Percentiles rank a stretch among this genome's conserved stretches.
Evolutionary conservation across 2,888 invertebrate species (phyloP).

Genomic region (Tipula lateralis): DNA sequence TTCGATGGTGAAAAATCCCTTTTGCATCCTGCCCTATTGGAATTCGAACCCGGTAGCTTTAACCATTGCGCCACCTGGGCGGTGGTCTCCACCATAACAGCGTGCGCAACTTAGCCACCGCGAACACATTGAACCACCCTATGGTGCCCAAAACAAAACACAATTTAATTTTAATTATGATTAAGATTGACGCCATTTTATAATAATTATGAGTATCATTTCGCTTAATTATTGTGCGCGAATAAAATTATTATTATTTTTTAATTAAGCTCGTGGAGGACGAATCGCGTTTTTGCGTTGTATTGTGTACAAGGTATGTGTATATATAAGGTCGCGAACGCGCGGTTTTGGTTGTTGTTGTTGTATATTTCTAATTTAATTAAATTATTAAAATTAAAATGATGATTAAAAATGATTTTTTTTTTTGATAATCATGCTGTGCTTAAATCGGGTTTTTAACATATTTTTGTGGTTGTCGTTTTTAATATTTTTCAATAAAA

Average conservation of each 20-base stretch:
- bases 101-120: too few species aligned
- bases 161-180: neutral
- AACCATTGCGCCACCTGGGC: too few species aligned
- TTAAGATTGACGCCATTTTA: neutral
- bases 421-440: neutral
- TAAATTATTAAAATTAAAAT: slow-evolving; percentile 5
- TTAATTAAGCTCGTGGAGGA: neutral
- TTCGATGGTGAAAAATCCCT: too few species aligned
- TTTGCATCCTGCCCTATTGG: too few species aligned
- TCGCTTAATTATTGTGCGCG: neutral
- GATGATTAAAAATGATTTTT: slow-evolving; percentile 4
- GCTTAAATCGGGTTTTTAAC: neutral
- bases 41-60: too few species aligned
- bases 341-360: too few species aligned
- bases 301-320: neutral
- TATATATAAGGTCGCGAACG: neutral
- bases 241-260: neutral
- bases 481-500: neutral
- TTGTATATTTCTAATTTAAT: slow-evolving; percentile 11
- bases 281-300: too few species aligned
- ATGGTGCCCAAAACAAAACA: neutral
- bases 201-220: neutral
- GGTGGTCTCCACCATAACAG: too few species aligned
- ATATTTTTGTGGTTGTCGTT: neutral
- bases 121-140: neutral